These are phyloP conservation scores for Botia almorhae DNA, from an alignment of 2,797 vertebrate genomes.

Conservation along the genomic window DNA sequence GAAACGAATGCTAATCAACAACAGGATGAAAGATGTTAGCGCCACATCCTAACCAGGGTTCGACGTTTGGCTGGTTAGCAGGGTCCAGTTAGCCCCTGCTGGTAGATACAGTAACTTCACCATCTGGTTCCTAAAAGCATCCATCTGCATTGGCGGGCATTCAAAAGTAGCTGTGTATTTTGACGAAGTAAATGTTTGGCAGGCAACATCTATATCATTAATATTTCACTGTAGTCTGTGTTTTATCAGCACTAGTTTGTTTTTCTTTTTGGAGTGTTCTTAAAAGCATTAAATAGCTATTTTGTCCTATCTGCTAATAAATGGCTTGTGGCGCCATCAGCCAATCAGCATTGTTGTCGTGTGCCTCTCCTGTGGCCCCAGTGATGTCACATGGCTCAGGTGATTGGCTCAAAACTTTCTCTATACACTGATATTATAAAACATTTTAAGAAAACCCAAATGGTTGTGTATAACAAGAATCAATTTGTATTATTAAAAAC, in stretches of 20 bases:
- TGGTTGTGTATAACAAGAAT: too few relatives aligned
- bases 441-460: not conserved
- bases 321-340: not conserved
- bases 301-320: not conserved
- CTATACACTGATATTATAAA: not conserved
- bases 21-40: conserved; percentile 20
- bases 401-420: not conserved
- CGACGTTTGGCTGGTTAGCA: not conserved
- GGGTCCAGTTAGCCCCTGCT: not conserved
- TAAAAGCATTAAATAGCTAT: not conserved
- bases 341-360: not conserved
- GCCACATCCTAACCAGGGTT: not conserved
- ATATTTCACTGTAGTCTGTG: not conserved
- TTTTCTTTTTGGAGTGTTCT: not conserved
- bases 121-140: not conserved
- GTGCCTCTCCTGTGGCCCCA: not conserved
- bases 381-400: not conserved
- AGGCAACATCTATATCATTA: not conserved
- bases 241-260: not conserved
- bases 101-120: not conserved
- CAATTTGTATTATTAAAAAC: not conserved
- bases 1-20: conserved; percentile 8
- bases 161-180: not conserved
- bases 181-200: not conserved
- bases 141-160: not conserved